Evolutionary conservation across 2,113 vertebrate genomes (phyloP).

Genomic region (Bos indicus): DNA sequence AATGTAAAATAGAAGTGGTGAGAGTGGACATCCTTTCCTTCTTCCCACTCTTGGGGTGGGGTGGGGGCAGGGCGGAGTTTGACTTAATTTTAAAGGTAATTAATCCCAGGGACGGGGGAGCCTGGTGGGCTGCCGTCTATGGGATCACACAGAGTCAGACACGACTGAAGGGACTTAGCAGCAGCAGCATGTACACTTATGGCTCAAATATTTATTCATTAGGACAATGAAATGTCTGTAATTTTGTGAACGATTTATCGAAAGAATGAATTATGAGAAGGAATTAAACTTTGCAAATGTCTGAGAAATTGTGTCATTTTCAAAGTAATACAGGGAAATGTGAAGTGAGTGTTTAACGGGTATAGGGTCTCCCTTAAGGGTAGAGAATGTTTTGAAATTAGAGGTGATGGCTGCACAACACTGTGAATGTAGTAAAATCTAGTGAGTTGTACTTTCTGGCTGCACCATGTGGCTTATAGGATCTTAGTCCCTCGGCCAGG

Average conservation of each 20-base stretch:
- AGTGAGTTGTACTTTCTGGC: not conserved
- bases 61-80: fast-evolving
- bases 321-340: not conserved
- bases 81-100: not conserved
- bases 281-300: not conserved
- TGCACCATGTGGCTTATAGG: not conserved
- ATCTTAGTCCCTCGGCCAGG: not conserved
- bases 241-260: conserved; percentile 28
- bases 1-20: not conserved
- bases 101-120: not conserved
- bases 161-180: too few relatives aligned
- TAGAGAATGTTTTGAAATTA: not conserved
- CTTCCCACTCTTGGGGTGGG: not conserved
- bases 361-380: not conserved
- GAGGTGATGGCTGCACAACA: not conserved
- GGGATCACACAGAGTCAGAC: too few relatives aligned
- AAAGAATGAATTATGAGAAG: not conserved
- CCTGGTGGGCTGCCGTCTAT: too few relatives aligned
- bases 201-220: conserved; percentile 3
- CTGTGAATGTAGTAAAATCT: not conserved
- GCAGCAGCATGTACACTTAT: not conserved
- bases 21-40: not conserved
- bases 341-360: not conserved
- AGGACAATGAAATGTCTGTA: not conserved
- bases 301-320: not conserved